Conservation (phyloP, 1,140 invertebrate genomes). For the Cephus cinctus region DNA sequence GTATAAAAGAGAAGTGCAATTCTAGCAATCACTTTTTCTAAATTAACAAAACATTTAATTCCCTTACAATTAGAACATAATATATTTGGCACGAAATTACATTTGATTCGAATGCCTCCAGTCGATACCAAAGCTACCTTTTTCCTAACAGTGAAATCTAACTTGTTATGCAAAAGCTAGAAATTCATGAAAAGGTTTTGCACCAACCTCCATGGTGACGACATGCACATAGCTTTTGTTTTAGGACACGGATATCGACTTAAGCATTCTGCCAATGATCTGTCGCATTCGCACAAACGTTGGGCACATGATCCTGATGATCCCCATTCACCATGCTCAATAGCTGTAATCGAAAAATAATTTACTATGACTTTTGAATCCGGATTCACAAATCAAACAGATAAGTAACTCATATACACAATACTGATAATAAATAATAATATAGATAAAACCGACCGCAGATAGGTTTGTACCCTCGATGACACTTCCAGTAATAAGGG, state of each 20-base stretch:
- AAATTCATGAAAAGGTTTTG: constrained; percentile 69
- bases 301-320: constrained; percentile 69
- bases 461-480: constrained; percentile 67
- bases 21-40: too few relatives aligned
- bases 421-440: constrained; percentile 3
- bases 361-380: background rate
- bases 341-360: constrained; percentile 50
- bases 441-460: constrained; percentile 62
- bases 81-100: too few relatives aligned
- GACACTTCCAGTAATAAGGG: constrained; percentile 87
- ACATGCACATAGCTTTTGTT: constrained; percentile 67
- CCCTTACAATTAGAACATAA: too few relatives aligned
- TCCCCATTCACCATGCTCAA: constrained; percentile 67
- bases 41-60: too few relatives aligned
- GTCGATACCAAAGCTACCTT: too few relatives aligned
- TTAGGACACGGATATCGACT: constrained; percentile 73
- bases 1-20: too few relatives aligned
- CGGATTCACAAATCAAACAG: constrained; percentile 4
- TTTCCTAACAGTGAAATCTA: too few relatives aligned
- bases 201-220: constrained; percentile 69
- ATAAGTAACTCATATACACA: constrained; percentile 8
- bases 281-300: constrained; percentile 83
- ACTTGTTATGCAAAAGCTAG: too few relatives aligned
- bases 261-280: constrained; percentile 77
- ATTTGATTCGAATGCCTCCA: too few relatives aligned